These are phyloP conservation scores for Xestoiulus laeticollis DNA, from an alignment of 2,888 invertebrate species.

Conservation along the genomic window DNA sequence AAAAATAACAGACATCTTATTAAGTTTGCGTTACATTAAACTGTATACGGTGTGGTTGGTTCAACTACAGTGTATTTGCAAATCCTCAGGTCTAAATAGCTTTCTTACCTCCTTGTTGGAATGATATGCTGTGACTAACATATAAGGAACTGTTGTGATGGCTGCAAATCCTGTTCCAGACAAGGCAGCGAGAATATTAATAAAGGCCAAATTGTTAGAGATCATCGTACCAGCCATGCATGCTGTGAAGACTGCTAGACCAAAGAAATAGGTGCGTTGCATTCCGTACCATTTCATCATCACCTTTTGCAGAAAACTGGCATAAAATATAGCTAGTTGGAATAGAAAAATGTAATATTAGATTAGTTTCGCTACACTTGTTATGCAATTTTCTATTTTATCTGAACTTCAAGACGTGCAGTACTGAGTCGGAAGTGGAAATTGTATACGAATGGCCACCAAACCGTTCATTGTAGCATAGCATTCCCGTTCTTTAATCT, in stretches of 20 bases:
- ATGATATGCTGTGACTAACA: constrained; percentile 60
- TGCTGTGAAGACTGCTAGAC: constrained; percentile 59
- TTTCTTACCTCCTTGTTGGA: constrained; percentile 58
- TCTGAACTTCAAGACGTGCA: background rate
- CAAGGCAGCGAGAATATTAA: constrained; percentile 60
- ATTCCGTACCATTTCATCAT: constrained; percentile 59
- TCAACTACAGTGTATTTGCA: background rate
- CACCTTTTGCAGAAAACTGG: constrained; percentile 60
- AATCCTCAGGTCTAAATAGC: background rate
- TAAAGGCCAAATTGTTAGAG: constrained; percentile 58
- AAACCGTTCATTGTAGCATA: no score
- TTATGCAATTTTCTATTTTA: background rate
- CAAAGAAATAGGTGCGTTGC: constrained; percentile 59
- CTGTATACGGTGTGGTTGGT: background rate
- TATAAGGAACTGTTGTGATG: constrained; percentile 61
- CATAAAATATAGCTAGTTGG: constrained; percentile 60
- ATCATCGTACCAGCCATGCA: constrained; percentile 60
- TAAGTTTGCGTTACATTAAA: background rate
- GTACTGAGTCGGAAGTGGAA: background rate
- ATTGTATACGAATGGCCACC: background rate
- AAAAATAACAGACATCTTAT: background rate
- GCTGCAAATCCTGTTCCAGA: constrained; percentile 61
- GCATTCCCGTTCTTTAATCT: no score
- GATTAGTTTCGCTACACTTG: constrained; percentile 1
- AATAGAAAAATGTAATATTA: constrained; percentile 40